phyloP scores from a whole-genome alignment of 2,888 invertebrate species.

The Eupithecia subumbrata region DNA sequence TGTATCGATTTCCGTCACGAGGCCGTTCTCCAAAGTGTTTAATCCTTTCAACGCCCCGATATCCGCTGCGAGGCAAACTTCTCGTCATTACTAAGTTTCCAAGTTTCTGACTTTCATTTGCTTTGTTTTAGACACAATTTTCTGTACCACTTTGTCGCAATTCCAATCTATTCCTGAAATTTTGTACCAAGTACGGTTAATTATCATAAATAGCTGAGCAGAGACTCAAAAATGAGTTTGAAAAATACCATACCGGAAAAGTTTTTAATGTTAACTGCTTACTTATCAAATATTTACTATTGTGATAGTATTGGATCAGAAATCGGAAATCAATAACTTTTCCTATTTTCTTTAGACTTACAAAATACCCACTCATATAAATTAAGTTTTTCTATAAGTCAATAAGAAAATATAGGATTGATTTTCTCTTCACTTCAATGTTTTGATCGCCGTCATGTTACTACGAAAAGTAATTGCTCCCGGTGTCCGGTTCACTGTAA shows the following conservation, averaged over 20 bases:
- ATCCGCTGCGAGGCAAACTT: constrained; percentile 18
- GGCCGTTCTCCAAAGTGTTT: constrained; percentile 24
- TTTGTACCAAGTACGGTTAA: neutral
- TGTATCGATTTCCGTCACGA: constrained; percentile 24
- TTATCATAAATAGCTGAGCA: neutral
- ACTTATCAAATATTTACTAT: too few species aligned
- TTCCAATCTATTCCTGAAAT: neutral
- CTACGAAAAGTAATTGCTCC: too few species aligned
- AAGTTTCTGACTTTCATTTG: constrained; percentile 17
- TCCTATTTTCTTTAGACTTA: too few species aligned
- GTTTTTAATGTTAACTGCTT: neutral
- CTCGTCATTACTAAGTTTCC: constrained; percentile 29
- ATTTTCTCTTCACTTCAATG: too few species aligned
- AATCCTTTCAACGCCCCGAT: constrained; percentile 33
- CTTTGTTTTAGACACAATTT: constrained; percentile 14
- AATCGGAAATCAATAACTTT: too few species aligned
- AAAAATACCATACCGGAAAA: neutral
- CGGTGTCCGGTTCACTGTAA: too few species aligned
- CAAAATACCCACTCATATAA: too few species aligned
- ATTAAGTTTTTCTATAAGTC: too few species aligned
- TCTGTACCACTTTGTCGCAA: neutral
- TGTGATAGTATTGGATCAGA: too few species aligned
- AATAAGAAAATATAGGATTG: too few species aligned
- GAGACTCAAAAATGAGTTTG: neutral
- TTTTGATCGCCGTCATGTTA: too few species aligned